phyloP scores from a whole-genome alignment of 1,140 invertebrate genomes.

The Brachionus calyciflorus region DNA sequence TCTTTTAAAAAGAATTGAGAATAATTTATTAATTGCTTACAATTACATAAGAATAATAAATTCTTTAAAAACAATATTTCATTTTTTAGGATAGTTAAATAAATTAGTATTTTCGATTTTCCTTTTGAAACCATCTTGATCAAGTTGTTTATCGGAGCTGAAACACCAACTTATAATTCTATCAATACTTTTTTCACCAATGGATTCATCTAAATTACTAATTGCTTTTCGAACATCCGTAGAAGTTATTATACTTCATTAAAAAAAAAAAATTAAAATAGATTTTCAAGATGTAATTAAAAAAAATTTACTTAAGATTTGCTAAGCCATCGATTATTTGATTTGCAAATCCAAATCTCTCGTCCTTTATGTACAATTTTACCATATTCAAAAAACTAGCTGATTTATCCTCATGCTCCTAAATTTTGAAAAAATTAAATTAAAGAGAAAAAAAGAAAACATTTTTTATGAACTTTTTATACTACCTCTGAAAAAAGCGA shows the following conservation, averaged over 20 bases:
- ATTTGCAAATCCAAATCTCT: constrained; percentile 19
- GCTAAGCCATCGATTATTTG: constrained; percentile 6
- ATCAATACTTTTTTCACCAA: constrained; percentile 18
- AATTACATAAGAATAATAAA: neutral
- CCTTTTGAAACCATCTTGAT: neutral
- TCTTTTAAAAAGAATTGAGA: too few species aligned
- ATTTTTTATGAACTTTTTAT: too few species aligned
- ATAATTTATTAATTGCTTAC: too few species aligned
- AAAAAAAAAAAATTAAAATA: neutral
- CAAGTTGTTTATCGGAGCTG: neutral
- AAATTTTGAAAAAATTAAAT: neutral
- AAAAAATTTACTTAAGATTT: neutral
- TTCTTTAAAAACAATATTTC: neutral
- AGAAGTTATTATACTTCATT: neutral
- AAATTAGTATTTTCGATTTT: constrained; percentile 35
- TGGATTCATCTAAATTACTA: neutral
- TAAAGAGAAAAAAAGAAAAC: too few species aligned
- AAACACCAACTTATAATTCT: constrained; percentile 45
- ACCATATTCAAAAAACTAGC: constrained; percentile 9
- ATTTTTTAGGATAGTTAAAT: constrained; percentile 34
- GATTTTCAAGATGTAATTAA: neutral
- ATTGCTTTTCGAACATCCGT: constrained; percentile 25
- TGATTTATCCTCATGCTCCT: constrained; percentile 22
- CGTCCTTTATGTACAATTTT: constrained; percentile 14
- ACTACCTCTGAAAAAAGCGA: neutral